Evolutionary conservation across 2,113 vertebrate genomes (phyloP).

Genomic region (Mustelus asterias): DNA sequence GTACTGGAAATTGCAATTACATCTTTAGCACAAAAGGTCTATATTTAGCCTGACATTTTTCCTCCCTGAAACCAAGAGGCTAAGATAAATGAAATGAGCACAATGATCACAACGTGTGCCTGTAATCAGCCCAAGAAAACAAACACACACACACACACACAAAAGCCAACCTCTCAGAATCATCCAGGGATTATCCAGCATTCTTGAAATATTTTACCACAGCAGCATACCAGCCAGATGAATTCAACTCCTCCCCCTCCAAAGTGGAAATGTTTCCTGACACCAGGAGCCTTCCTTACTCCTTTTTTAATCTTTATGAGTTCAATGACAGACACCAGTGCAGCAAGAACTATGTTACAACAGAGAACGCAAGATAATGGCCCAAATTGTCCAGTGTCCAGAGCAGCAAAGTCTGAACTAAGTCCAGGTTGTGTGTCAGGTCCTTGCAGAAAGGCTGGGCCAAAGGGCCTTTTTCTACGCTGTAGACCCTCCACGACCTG

Average conservation of each 20-base stretch:
- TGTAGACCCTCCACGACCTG: no score
- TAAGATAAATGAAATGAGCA: not conserved
- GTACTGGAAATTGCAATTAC: not conserved
- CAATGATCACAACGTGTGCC: not conserved
- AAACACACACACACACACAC: no score
- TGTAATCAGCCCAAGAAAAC: not conserved
- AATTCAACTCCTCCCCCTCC: not conserved
- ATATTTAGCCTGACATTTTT: not conserved
- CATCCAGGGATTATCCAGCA: not conserved
- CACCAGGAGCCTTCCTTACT: not conserved
- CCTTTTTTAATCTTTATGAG: not conserved
- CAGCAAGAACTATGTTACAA: not conserved
- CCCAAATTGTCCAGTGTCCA: not conserved
- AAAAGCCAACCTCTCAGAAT: not conserved
- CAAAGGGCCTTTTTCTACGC: no score
- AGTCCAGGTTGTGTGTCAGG: not conserved
- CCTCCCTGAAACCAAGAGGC: not conserved
- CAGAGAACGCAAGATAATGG: not conserved
- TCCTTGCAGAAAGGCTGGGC: not conserved
- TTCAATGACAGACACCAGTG: not conserved
- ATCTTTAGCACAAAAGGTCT: not conserved
- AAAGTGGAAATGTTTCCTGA: not conserved
- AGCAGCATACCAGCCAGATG: not conserved
- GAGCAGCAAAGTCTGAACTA: not conserved
- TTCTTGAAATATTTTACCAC: slow-evolving; percentile 21